Percentiles rank a stretch among this genome's conserved stretches.
Evolutionary conservation across 2,113 vertebrate genomes (phyloP).

Genomic region (Chionis minor): DNA sequence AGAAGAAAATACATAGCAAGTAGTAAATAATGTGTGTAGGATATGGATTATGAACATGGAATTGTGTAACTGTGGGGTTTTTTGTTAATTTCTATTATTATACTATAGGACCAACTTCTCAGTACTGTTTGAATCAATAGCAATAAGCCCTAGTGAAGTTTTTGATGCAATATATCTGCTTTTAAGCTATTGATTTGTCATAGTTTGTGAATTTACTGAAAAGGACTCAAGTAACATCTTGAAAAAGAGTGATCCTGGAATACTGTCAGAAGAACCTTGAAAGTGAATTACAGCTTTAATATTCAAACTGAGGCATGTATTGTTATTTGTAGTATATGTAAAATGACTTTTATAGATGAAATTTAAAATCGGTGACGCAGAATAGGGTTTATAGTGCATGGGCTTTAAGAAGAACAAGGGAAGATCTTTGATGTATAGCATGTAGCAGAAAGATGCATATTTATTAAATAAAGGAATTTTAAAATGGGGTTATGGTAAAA

Average conservation of each 20-base stretch:
- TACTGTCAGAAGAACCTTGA: constrained; percentile 66
- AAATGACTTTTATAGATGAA: constrained; percentile 66
- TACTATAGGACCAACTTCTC: neutral
- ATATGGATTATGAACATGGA: neutral
- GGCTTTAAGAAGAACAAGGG: constrained; percentile 18
- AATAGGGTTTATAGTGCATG: constrained; percentile 66
- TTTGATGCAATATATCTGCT: neutral
- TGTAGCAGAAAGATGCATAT: constrained; percentile 35
- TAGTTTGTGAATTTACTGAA: neutral
- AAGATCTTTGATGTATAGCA: constrained; percentile 25
- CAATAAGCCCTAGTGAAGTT: neutral
- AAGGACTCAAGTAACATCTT: neutral
- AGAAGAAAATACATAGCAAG: neutral
- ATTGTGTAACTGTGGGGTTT: neutral
- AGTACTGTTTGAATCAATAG: neutral
- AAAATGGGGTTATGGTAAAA: neutral
- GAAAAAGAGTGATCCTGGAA: neutral
- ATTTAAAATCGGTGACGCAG: constrained; percentile 64
- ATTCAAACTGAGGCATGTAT: constrained; percentile 48
- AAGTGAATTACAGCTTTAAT: constrained; percentile 63
- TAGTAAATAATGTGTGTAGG: neutral
- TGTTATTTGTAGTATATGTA: constrained; percentile 65
- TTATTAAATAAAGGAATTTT: constrained; percentile 59
- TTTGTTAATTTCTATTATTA: neutral
- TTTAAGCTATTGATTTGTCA: neutral